Evolutionary conservation across 2,113 vertebrate genomes (phyloP).

Genomic region (Dendrocopos noguchii): DNA sequence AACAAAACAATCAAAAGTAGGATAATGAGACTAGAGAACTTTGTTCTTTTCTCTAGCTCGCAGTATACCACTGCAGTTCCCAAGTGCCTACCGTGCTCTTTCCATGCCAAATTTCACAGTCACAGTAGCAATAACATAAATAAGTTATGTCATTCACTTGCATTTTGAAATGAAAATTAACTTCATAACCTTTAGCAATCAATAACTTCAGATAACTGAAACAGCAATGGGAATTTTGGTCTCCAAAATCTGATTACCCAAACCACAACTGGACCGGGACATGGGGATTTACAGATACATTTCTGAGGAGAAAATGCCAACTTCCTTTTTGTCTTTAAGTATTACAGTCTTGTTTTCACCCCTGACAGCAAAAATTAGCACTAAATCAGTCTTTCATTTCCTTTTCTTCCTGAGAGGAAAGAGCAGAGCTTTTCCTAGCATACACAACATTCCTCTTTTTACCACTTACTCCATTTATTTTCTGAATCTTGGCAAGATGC

Average conservation of each 20-base stretch:
- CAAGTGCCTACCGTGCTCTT: not conserved
- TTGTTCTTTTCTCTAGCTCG: not conserved
- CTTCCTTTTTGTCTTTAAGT: not conserved
- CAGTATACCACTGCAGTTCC: not conserved
- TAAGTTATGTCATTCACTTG: not conserved
- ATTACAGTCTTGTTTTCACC: not conserved
- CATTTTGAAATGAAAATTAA: conserved; percentile 21
- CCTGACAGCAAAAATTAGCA: not conserved
- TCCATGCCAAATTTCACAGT: not conserved
- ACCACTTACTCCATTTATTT: not conserved
- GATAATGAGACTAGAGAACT: not conserved
- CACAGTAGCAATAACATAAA: not conserved
- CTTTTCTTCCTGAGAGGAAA: not conserved
- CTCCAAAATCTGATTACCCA: not conserved
- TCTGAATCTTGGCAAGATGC: conserved; percentile 19
- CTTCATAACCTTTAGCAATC: not conserved
- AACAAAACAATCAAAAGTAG: not conserved
- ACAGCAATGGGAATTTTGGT: not conserved
- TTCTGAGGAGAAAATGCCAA: not conserved
- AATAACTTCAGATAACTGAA: not conserved
- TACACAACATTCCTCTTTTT: not conserved
- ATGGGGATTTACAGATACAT: not conserved
- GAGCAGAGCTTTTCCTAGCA: not conserved
- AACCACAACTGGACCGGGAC: not conserved
- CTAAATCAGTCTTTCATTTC: not conserved